A percentile compares a stretch with the other conserved stretches of the same genome.
These are phyloP conservation scores for Hydrozoanthus tunicans DNA, from an alignment of 64 coral and sea anemone species.

Conservation along the genomic window DNA sequence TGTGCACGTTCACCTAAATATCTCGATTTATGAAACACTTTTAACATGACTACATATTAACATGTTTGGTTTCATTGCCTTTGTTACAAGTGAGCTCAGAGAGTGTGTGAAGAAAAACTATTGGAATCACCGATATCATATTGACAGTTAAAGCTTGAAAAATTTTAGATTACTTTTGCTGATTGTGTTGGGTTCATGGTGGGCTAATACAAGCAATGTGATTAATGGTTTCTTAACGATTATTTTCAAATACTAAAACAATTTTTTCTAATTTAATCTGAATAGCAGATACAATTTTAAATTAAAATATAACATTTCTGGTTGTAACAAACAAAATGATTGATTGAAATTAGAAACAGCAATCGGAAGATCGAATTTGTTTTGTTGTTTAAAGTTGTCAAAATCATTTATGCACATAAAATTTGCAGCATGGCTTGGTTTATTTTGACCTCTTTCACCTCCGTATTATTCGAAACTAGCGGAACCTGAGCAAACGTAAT, in stretches of 20 bases:
- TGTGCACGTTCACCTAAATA: too few species aligned
- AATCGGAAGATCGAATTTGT: neutral
- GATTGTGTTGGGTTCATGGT: neutral
- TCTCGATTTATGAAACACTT: too few species aligned
- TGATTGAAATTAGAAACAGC: constrained; percentile 32
- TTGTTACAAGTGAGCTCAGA: neutral
- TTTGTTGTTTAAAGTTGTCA: constrained; percentile 24
- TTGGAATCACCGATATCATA: neutral
- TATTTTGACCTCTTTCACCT: neutral
- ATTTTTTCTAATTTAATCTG: constrained; percentile 42
- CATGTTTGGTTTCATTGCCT: too few species aligned
- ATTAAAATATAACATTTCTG: constrained; percentile 57
- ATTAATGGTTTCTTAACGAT: constrained; percentile 56
- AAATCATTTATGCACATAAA: constrained; percentile 36
- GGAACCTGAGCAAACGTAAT: neutral
- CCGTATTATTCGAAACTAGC: neutral
- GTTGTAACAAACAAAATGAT: constrained; percentile 41
- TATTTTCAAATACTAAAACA: constrained; percentile 40
- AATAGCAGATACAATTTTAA: neutral
- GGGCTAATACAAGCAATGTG: neutral
- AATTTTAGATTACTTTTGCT: neutral
- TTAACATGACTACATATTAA: too few species aligned
- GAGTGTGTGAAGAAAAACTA: neutral
- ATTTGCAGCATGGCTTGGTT: constrained; percentile 5
- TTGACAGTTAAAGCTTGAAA: neutral